phyloP scores from a whole-genome alignment of 2,888 invertebrate genomes.

The Anthophora plumipes region DNA sequence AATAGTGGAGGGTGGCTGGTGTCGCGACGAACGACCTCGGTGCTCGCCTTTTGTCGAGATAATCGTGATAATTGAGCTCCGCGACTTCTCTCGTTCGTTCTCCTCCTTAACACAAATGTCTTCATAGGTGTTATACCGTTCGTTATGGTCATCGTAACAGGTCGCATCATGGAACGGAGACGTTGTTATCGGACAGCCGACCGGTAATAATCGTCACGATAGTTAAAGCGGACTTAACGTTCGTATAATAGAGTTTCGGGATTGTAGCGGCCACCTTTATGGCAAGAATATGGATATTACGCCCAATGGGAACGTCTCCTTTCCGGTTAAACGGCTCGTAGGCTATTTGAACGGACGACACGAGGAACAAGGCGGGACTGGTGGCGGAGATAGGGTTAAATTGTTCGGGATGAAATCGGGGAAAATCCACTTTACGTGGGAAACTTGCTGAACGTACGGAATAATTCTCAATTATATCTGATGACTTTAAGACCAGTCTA shows the following conservation, averaged over 20 bases:
- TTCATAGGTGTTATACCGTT: constrained; percentile 28
- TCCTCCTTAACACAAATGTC: constrained; percentile 31
- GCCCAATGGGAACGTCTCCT: constrained; percentile 25
- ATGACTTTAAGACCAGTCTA: too few species aligned
- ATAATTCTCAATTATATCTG: neutral
- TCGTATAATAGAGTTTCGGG: constrained; percentile 45
- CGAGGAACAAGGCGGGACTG: neutral
- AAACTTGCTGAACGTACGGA: neutral
- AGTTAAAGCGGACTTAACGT: constrained; percentile 50
- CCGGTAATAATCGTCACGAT: constrained; percentile 45
- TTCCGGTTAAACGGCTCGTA: constrained; percentile 47
- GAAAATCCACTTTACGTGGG: neutral
- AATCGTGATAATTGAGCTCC: constrained; percentile 45
- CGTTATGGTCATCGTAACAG: constrained; percentile 12
- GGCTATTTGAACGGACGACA: constrained; percentile 10
- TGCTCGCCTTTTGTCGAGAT: constrained; percentile 38
- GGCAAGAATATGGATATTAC: constrained; percentile 55
- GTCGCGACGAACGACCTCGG: constrained; percentile 39
- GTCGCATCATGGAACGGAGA: constrained; percentile 8
- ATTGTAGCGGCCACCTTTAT: constrained; percentile 40
- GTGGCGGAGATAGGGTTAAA: neutral
- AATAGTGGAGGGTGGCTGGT: constrained; percentile 18
- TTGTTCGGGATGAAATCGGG: neutral
- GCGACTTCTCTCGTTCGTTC: neutral
- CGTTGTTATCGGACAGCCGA: constrained; percentile 45